Evolutionary conservation across 2,113 vertebrate genomes (phyloP).

Genomic region (Pachycephala philippinensis): DNA sequence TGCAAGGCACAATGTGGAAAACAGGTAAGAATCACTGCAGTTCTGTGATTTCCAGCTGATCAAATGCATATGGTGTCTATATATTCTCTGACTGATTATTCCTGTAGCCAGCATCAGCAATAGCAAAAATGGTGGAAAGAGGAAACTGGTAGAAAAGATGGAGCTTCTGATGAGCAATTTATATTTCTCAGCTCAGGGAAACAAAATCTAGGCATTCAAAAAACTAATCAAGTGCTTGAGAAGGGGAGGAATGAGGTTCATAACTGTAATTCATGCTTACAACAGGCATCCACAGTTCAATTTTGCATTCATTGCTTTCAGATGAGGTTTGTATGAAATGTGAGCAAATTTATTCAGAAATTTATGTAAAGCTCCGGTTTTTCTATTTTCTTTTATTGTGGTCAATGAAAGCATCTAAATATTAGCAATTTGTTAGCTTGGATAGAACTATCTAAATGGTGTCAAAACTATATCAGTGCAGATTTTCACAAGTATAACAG

Average conservation of each 20-base stretch:
- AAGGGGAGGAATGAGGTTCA: background rate
- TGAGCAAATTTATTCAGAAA: slow-evolving; percentile 3
- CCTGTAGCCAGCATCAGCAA: background rate
- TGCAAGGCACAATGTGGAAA: background rate
- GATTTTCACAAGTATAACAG: background rate
- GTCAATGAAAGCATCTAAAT: background rate
- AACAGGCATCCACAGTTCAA: background rate
- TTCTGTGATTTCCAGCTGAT: background rate
- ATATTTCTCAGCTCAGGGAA: background rate
- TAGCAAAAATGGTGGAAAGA: background rate
- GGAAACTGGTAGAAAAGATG: background rate
- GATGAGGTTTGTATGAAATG: background rate
- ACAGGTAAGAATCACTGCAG: background rate
- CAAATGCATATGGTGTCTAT: background rate
- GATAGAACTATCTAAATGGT: background rate
- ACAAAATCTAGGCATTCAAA: background rate
- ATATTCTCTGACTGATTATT: background rate
- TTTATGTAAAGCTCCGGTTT: background rate
- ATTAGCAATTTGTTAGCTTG: background rate
- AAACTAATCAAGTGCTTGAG: slow-evolving; percentile 22
- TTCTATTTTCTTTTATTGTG: background rate
- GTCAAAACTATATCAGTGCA: background rate
- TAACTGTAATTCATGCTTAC: background rate
- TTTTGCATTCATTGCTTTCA: slow-evolving; percentile 6
- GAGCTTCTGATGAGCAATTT: background rate